Conservation (phyloP, 2,888 invertebrate genomes). For the Leptinotarsa tumamoca region DNA sequence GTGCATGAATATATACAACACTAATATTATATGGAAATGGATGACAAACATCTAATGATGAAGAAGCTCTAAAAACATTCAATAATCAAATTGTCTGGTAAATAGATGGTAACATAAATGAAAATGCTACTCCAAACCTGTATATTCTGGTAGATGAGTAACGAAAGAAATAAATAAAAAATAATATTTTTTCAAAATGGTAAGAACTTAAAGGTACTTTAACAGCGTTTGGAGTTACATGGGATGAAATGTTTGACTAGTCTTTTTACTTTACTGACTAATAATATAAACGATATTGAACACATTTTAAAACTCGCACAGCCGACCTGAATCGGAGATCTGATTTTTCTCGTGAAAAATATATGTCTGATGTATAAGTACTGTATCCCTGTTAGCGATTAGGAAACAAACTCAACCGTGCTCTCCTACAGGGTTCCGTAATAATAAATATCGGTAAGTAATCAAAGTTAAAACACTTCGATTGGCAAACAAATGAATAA, state of each 20-base stretch:
- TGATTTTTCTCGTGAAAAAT: constrained; percentile 42
- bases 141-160: constrained; percentile 21
- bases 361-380: constrained; percentile 44
- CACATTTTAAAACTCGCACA: constrained; percentile 62
- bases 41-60: constrained; percentile 29
- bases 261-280: constrained; percentile 39
- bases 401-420: constrained; percentile 54
- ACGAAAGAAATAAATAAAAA: constrained; percentile 39
- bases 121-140: constrained; percentile 44
- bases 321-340: constrained; percentile 64
- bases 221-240: constrained; percentile 41
- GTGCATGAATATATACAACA: constrained; percentile 39
- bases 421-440: constrained; percentile 40
- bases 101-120: constrained; percentile 41
- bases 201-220: constrained; percentile 42
- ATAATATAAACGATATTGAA: constrained; percentile 53
- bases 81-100: constrained; percentile 38
- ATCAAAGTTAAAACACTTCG: not conserved
- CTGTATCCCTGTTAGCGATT: constrained; percentile 41
- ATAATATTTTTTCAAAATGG: constrained; percentile 48
- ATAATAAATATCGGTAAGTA: constrained; percentile 5
- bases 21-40: constrained; percentile 31
- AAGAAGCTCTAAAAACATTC: not conserved
- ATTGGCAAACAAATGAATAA: constrained; percentile 14
- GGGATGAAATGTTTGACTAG: constrained; percentile 56